Evolutionary conservation across 2,113 vertebrate genomes (phyloP).

Genomic region (Speoplatyrhinus poulsoni): DNA sequence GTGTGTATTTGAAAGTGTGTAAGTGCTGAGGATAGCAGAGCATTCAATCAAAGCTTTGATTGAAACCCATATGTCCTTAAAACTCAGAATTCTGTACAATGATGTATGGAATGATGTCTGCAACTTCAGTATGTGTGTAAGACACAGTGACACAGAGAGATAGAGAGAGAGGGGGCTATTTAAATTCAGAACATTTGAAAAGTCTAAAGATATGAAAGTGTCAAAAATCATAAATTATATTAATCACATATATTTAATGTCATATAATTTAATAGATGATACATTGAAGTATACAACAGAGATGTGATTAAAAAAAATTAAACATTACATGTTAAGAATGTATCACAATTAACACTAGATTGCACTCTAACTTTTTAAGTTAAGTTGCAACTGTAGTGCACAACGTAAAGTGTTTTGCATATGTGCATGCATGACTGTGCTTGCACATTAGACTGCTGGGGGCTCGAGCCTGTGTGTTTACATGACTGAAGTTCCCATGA

Average conservation of each 20-base stretch:
- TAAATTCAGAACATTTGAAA: too few relatives aligned
- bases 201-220: too few relatives aligned
- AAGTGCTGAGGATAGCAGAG: slow-evolving; percentile 73
- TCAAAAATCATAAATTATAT: too few relatives aligned
- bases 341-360: slow-evolving; percentile 57
- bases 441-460: slow-evolving; percentile 25
- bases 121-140: slow-evolving; percentile 4
- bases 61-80: slow-evolving; percentile 66
- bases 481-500: slow-evolving; percentile 89
- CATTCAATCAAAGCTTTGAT: slow-evolving; percentile 74
- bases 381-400: not conserved
- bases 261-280: too few relatives aligned
- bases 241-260: too few relatives aligned
- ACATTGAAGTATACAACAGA: not conserved
- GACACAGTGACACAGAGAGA: too few relatives aligned
- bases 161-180: not conserved
- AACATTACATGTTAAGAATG: slow-evolving; percentile 18
- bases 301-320: not conserved
- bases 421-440: slow-evolving; percentile 6
- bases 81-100: slow-evolving; percentile 54
- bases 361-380: slow-evolving; percentile 58
- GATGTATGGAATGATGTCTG: slow-evolving; percentile 16
- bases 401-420: not conserved
- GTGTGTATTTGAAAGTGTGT: slow-evolving; percentile 61
- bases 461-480: slow-evolving; percentile 71